Base-by-base conservation (phyloP, 2,113 vertebrate genomes). In the Sigmodon hispidus region DNA sequence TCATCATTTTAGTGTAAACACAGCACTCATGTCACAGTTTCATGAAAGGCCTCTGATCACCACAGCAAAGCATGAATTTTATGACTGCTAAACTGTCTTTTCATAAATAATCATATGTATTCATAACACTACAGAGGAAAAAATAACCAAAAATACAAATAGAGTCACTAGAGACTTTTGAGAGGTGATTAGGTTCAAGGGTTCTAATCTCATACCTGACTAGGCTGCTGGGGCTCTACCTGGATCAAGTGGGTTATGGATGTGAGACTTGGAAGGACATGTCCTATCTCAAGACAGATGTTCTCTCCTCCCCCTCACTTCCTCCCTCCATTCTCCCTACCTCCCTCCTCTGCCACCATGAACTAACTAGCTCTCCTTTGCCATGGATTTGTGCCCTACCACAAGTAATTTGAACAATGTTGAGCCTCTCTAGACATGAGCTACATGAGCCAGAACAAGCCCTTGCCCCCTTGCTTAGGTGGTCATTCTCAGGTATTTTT, bases 71-170 rank as follows among this genome's bases (percentile, higher is more conserved):
- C 48, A 77, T 89, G 21, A 59, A 94, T 65, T 2, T 10, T 52
- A 81, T 5, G 93, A 45, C 73, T 80, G 13, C 45, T 55, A 75
- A 93, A 81, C 55, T 79, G 26, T 36, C n/a, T 57, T 91, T 97
- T 83, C 36, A 92, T 65, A 70, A 92, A 84, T 93, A 67, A 97
- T 70, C n/a, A 80, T 43, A 70, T 31, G 75, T 83, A 90, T 21
- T 88, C 40, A 55, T 65, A 85, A 85, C 24, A 52, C 85, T 10
- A 76, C 5, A 90, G 48, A 87, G 21, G 34, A 59, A 34, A 84
- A 79, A 95, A 85, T 29, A 72, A 52, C 5, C 90, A 83, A 95
- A 59, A 80, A 6, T 40, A 69, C 16, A 45, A 50, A 91, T 52
- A 80, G 17, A 92, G 65, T 86, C 65, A 86, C 50, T 59, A 86